Conservation (phyloP, 1,140 invertebrate species). For the Laupala kohalensis region DNA sequence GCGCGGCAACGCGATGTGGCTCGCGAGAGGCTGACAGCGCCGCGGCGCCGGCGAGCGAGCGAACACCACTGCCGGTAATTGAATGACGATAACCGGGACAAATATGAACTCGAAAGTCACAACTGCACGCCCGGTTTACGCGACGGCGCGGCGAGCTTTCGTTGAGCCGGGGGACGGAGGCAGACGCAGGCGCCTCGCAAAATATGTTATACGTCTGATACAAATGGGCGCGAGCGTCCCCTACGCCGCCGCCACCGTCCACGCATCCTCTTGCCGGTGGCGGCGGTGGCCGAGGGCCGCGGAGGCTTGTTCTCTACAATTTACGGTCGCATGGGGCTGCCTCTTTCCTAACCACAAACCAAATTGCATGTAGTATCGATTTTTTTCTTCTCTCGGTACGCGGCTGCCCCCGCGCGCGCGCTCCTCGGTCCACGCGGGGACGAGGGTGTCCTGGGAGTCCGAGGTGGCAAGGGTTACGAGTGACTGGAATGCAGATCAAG, state of each 20-base stretch:
- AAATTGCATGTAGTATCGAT: neutral
- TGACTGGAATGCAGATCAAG: too few relatives aligned
- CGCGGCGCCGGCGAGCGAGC: neutral
- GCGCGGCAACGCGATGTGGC: too few relatives aligned
- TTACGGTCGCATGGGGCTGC: neutral
- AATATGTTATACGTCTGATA: neutral
- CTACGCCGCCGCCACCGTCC: too few relatives aligned
- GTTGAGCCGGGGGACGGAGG: too few relatives aligned
- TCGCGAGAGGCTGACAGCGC: too few relatives aligned
- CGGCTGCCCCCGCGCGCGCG: too few relatives aligned
- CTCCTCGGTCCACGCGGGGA: neutral
- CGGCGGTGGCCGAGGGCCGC: too few relatives aligned
- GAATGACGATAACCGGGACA: conserved; percentile 7
- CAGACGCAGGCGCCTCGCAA: neutral
- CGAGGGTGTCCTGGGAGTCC: too few relatives aligned
- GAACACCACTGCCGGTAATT: neutral
- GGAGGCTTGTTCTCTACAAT: neutral
- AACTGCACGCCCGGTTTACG: neutral
- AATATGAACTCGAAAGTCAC: conserved; percentile 5
- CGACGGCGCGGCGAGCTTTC: neutral
- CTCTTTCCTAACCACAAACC: neutral
- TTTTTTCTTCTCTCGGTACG: neutral
- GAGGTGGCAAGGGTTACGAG: too few relatives aligned
- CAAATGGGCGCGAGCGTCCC: neutral
- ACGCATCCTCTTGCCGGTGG: too few relatives aligned